Conservation (phyloP, 2,113 vertebrate genomes). For the Girardinichthys multiradiatus region DNA sequence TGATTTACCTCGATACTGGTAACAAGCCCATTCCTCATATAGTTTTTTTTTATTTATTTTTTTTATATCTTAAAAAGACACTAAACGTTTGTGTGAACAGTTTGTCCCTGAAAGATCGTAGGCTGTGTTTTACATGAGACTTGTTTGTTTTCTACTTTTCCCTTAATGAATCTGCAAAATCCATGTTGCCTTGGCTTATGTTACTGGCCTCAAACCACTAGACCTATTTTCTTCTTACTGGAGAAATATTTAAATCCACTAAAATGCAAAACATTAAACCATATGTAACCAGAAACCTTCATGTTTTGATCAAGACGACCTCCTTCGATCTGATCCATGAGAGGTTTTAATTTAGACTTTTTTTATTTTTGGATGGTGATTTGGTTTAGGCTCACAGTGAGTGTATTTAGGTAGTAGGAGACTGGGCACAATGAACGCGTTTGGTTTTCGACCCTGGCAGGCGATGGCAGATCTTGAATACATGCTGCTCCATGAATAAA, state of each 20-base stretch:
- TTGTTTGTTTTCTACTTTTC: slow-evolving; percentile 18
- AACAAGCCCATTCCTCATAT: too few species aligned
- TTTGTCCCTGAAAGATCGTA: not conserved
- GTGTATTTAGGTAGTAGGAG: slow-evolving; percentile 17
- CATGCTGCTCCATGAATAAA: slow-evolving; percentile 47
- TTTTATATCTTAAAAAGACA: too few species aligned
- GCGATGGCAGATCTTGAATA: slow-evolving; percentile 43
- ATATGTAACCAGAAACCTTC: slow-evolving; percentile 48
- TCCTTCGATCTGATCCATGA: slow-evolving; percentile 22
- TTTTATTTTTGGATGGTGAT: slow-evolving; percentile 10
- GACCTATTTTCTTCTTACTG: slow-evolving; percentile 40
- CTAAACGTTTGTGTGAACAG: not conserved
- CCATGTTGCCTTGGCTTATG: slow-evolving; percentile 40
- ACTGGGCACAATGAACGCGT: slow-evolving; percentile 18
- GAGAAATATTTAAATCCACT: slow-evolving; percentile 30
- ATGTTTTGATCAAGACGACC: slow-evolving; percentile 19
- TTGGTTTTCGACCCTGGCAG: slow-evolving; percentile 22
- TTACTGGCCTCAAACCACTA: slow-evolving; percentile 59
- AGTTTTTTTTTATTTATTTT: too few species aligned
- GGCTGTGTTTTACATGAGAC: slow-evolving; percentile 19
- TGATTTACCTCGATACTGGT: too few species aligned
- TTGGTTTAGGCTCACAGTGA: slow-evolving; percentile 22
- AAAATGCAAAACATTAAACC: slow-evolving; percentile 47
- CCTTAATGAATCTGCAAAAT: slow-evolving; percentile 26
- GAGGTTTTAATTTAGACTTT: slow-evolving; percentile 12